Percentiles rank a stretch among this genome's conserved stretches.
These are phyloP conservation scores for Rynchops niger DNA, from an alignment of 2,113 vertebrate species.

Conservation along the genomic window DNA sequence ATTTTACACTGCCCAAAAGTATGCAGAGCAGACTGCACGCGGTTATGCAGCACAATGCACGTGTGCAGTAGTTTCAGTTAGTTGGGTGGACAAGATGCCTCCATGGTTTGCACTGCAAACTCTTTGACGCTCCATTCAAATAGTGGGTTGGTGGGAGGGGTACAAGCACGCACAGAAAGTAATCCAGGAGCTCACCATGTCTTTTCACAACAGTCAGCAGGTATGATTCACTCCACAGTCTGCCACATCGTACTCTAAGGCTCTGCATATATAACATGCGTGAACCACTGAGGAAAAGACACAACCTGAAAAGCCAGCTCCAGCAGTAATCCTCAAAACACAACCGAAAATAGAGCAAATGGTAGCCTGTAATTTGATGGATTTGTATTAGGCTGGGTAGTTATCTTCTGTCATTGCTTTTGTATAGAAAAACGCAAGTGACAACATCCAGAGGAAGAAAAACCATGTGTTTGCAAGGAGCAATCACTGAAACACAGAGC, in stretches of 20 bases:
- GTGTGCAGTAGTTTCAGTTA: neutral
- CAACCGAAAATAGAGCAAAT: neutral
- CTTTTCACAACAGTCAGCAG: neutral
- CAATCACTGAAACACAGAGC: neutral
- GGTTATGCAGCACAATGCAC: fast-evolving
- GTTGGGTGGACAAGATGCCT: neutral
- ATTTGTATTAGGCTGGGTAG: neutral
- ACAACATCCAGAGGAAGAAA: neutral
- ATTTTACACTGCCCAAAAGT: neutral
- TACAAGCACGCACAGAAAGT: neutral
- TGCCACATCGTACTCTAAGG: neutral
- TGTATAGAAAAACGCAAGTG: neutral
- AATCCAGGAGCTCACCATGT: neutral
- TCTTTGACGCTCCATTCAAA: neutral
- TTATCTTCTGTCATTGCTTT: neutral
- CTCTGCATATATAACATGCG: neutral
- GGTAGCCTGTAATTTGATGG: neutral
- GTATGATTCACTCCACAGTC: neutral
- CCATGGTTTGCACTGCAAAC: neutral
- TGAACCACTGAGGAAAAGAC: neutral
- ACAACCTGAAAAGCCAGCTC: neutral
- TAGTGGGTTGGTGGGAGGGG: neutral
- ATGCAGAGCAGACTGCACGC: neutral
- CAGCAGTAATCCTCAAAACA: neutral
- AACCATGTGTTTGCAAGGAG: neutral